Percentiles rank a stretch among this genome's conserved stretches.
Evolutionary conservation across 2,113 vertebrate species (phyloP).

Genomic region (Chaenocephalus aceratus): DNA sequence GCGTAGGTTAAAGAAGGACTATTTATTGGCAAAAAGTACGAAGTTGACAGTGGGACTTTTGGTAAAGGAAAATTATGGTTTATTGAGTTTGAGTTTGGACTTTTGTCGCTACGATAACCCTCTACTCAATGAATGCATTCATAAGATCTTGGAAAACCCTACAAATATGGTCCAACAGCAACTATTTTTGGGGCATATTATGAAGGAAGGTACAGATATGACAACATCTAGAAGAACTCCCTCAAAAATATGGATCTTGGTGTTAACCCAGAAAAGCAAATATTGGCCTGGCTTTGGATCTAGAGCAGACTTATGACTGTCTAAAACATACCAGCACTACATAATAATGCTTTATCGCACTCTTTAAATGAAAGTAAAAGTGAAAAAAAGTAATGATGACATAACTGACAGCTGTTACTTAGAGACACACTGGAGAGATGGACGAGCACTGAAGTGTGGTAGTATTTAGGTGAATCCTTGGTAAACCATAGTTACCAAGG

Average conservation of each 20-base stretch:
- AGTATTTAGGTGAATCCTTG: neutral
- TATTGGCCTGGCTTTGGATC: no score
- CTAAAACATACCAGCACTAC: no score
- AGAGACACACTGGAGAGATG: slow-evolving; percentile 3
- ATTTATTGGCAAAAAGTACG: no score
- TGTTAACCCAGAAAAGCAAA: no score
- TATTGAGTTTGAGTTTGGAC: neutral
- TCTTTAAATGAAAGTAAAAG: no score
- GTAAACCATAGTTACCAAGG: neutral
- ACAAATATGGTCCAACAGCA: neutral
- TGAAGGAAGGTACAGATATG: neutral
- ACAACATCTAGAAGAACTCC: neutral
- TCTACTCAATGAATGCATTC: neutral
- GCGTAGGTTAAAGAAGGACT: no score
- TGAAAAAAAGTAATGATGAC: neutral
- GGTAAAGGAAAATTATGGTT: neutral
- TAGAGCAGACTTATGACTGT: no score
- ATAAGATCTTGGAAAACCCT: neutral
- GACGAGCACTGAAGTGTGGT: neutral
- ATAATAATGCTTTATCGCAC: no score
- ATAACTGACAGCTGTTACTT: neutral
- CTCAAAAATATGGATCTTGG: no score
- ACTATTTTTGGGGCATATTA: neutral
- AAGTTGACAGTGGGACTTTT: neutral
- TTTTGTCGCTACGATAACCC: neutral